Conservation (phyloP, 2,113 vertebrate genomes). For the Hemichromis elongatus region DNA sequence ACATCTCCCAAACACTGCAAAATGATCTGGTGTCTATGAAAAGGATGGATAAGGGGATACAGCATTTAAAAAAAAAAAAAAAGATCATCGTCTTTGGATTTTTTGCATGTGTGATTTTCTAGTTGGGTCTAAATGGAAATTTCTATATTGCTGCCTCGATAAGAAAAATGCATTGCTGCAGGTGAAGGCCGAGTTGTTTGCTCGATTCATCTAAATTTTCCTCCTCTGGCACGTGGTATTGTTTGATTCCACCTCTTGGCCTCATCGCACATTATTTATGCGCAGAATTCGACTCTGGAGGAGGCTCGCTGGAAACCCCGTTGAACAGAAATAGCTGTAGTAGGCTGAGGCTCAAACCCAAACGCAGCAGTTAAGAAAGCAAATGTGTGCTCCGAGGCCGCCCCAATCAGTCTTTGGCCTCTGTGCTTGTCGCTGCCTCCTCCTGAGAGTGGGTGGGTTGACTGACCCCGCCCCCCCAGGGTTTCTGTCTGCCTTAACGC, state of each 20-base stretch:
- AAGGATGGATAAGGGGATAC: constrained; percentile 53
- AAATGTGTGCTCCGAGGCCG: constrained; percentile 34
- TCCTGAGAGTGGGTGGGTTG: constrained; percentile 48
- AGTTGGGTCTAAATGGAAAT: constrained; percentile 29
- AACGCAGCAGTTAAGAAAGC: constrained; percentile 44
- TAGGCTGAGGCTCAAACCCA: constrained; percentile 20
- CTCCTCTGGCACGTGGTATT: not conserved
- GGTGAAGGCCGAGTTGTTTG: constrained; percentile 40
- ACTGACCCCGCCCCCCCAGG: constrained; percentile 36
- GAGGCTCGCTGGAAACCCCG: constrained; percentile 24
- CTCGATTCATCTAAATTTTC: constrained; percentile 34
- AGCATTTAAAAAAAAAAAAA: constrained; percentile 31
- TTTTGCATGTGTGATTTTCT: constrained; percentile 15
- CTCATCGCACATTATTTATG: constrained; percentile 41
- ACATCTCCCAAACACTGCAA: constrained; percentile 48
- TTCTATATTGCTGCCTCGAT: constrained; percentile 8
- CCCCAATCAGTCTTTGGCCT: constrained; percentile 49
- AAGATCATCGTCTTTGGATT: constrained; percentile 19
- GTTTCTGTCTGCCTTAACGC: constrained; percentile 66
- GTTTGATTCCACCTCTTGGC: constrained; percentile 20
- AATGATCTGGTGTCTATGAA: constrained; percentile 60
- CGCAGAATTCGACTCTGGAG: constrained; percentile 23
- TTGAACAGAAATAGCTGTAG: constrained; percentile 33
- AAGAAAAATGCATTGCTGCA: constrained; percentile 57
- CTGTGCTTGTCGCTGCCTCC: constrained; percentile 47